Evolutionary conservation across 2,797 vertebrate genomes (phyloP).

Genomic region (Prionace glauca): DNA sequence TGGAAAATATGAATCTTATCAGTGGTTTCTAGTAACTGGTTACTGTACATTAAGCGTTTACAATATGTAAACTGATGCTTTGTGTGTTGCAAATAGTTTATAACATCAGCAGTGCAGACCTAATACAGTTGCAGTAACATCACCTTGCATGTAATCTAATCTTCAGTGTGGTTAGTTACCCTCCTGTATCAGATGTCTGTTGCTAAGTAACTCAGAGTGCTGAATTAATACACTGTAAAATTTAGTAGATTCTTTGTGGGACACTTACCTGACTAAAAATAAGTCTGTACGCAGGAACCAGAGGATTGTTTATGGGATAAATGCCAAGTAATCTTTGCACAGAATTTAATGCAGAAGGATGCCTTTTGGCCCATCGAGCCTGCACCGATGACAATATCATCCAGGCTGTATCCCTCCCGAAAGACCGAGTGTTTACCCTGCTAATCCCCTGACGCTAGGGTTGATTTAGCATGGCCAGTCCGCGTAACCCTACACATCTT

Average conservation of each 20-base stretch:
- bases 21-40: not conserved
- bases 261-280: not conserved
- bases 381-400: too few species aligned
- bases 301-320: not conserved
- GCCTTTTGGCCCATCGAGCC: too few species aligned
- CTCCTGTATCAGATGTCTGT: constrained; percentile 20
- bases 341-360: too few species aligned
- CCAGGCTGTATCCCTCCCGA: too few species aligned
- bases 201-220: not conserved
- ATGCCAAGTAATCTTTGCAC: not conserved
- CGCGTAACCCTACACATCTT: too few species aligned
- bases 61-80: not conserved
- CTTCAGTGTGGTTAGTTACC: too few species aligned
- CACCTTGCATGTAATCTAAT: not conserved
- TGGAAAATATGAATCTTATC: not conserved
- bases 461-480: too few species aligned
- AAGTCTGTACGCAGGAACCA: too few species aligned
- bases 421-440: too few species aligned
- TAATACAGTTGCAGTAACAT: not conserved
- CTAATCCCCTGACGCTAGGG: too few species aligned
- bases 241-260: not conserved
- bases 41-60: not conserved
- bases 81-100: not conserved
- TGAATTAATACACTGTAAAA: not conserved
- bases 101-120: not conserved